Percentiles rank a stretch among this genome's conserved stretches.
These are phyloP conservation scores for Agrilus mali DNA, from an alignment of 2,888 invertebrate genomes.

Conservation along the genomic window DNA sequence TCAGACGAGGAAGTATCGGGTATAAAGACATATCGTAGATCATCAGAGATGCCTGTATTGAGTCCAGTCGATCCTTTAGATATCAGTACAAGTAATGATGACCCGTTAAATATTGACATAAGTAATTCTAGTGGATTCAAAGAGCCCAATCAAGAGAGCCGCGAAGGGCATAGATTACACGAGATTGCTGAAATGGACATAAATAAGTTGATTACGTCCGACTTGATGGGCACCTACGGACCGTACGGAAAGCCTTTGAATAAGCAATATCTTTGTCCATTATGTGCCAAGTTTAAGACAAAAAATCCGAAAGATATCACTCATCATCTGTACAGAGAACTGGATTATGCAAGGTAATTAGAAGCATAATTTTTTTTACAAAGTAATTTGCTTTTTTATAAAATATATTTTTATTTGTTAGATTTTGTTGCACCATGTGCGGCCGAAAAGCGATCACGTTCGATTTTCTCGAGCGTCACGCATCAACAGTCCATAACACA, in stretches of 20 bases:
- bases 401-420: constrained; percentile 24
- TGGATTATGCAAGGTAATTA: constrained; percentile 51
- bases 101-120: no score
- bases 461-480: constrained; percentile 41
- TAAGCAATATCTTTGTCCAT: constrained; percentile 45
- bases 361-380: constrained; percentile 2
- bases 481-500: constrained; percentile 33
- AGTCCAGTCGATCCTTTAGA: not conserved
- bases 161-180: no score
- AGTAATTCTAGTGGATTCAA: no score
- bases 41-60: not conserved
- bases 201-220: constrained; percentile 10
- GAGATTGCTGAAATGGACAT: constrained; percentile 18
- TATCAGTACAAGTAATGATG: no score
- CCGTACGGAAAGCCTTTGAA: constrained; percentile 40
- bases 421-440: constrained; percentile 48
- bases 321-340: constrained; percentile 53
- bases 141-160: not conserved
- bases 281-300: constrained; percentile 46
- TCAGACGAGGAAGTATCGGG: constrained; percentile 8
- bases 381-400: not conserved
- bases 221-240: constrained; percentile 17
- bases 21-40: not conserved
- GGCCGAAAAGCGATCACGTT: constrained; percentile 44
- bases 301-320: constrained; percentile 46